Percentiles rank a stretch among this genome's conserved stretches.
These are phyloP conservation scores for Brachionus koreanus DNA, from an alignment of 1,140 invertebrate species.

Conservation along the genomic window DNA sequence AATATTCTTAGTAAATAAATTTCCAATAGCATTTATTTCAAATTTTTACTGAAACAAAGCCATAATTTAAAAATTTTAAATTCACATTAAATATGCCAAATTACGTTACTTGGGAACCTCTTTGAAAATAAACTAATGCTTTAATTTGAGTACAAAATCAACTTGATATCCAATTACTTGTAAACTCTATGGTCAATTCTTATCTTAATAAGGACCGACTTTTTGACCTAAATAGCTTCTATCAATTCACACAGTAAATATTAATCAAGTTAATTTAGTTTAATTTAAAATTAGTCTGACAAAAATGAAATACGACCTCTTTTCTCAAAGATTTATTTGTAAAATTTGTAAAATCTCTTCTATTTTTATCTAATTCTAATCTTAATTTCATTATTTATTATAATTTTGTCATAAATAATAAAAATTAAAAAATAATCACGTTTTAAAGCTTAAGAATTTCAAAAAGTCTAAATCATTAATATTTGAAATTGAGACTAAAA, in stretches of 20 bases:
- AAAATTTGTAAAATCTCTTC: too few relatives aligned
- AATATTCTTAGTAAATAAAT: too few relatives aligned
- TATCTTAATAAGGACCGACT: not conserved
- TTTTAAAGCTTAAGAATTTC: too few relatives aligned
- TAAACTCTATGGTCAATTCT: not conserved
- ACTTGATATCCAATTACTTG: not conserved
- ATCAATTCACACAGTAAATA: not conserved
- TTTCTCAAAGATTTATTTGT: too few relatives aligned
- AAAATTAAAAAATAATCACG: not conserved
- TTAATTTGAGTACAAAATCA: not conserved
- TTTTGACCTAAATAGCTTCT: not conserved
- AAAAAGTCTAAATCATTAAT: too few relatives aligned
- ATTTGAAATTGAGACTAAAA: too few relatives aligned
- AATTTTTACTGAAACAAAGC: too few relatives aligned
- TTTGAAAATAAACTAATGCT: not conserved
- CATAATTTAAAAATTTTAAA: too few relatives aligned
- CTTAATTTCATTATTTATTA: too few relatives aligned
- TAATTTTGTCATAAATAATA: not conserved
- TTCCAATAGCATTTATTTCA: too few relatives aligned
- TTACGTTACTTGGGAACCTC: not conserved
- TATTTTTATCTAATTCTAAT: too few relatives aligned
- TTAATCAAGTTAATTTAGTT: not conserved
- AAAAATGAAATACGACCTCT: not conserved
- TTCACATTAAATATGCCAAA: too few relatives aligned
- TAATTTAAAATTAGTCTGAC: not conserved